A percentile compares a stretch with the other conserved stretches of the same genome.
These are phyloP conservation scores for Spinus pinus DNA, from an alignment of 2,797 vertebrate genomes.

Conservation along the genomic window DNA sequence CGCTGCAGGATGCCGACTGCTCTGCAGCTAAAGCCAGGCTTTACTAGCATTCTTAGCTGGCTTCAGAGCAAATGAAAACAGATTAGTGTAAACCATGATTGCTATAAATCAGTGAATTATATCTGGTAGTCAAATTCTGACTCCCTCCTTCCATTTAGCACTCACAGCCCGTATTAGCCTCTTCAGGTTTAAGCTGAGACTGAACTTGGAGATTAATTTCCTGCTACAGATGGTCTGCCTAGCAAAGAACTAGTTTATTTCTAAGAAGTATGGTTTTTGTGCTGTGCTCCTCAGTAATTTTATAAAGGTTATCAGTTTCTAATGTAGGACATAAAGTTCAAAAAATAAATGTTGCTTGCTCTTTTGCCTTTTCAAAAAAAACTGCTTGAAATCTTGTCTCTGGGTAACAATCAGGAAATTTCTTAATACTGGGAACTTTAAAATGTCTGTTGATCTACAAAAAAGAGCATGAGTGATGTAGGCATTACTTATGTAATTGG, in stretches of 20 bases:
- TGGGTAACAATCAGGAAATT: slow-evolving; percentile 33
- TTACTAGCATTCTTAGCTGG: background rate
- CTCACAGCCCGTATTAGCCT: background rate
- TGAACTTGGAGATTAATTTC: background rate
- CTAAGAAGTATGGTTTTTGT: background rate
- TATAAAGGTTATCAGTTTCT: background rate
- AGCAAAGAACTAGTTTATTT: background rate
- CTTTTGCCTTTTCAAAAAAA: background rate
- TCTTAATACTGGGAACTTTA: slow-evolving; percentile 56
- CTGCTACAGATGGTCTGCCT: background rate
- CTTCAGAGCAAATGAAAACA: background rate
- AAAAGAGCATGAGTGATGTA: slow-evolving; percentile 42
- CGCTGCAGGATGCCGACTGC: background rate
- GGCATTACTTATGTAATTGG: slow-evolving; percentile 52
- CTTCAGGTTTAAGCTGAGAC: background rate
- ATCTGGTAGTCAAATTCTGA: background rate
- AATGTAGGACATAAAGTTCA: background rate
- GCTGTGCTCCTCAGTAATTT: background rate
- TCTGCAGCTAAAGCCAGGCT: background rate
- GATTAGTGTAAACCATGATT: background rate
- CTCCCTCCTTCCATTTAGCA: background rate
- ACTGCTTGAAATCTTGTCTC: background rate
- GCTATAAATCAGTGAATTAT: background rate
- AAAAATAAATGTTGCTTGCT: background rate
- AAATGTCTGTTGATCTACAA: slow-evolving; percentile 58